Conservation (phyloP, 1,140 invertebrate genomes). For the Drosophila bipectinata region DNA sequence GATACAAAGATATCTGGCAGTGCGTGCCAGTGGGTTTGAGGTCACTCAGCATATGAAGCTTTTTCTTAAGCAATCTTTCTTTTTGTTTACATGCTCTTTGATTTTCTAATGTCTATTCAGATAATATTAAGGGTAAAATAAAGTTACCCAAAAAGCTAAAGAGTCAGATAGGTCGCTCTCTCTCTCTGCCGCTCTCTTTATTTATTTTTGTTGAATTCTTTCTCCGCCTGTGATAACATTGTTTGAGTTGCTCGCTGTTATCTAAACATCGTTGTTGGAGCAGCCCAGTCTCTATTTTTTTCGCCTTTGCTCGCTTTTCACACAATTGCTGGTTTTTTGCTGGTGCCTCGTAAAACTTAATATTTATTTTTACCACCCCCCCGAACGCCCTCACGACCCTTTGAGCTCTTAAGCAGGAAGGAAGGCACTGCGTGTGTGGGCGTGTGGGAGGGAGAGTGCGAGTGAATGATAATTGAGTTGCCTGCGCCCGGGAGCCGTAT, state of each 20-base stretch:
- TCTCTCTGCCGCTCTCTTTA: not conserved
- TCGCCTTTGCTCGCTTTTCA: no score
- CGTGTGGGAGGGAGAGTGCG: not conserved
- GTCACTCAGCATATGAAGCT: slow-evolving; percentile 44
- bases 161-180: slow-evolving; percentile 12
- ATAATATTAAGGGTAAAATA: no score
- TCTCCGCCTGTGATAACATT: slow-evolving; percentile 34
- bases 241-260: slow-evolving; percentile 39
- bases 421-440: not conserved
- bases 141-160: slow-evolving; percentile 18
- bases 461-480: slow-evolving; percentile 23
- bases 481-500: not conserved
- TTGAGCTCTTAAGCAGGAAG: not conserved
- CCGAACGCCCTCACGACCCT: not conserved
- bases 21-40: slow-evolving; percentile 37
- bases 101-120: not conserved
- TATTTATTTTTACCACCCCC: slow-evolving; percentile 15
- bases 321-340: slow-evolving; percentile 10
- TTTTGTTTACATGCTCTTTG: slow-evolving; percentile 51
- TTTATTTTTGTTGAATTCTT: not conserved
- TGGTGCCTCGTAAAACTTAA: slow-evolving; percentile 24
- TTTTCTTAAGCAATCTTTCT: slow-evolving; percentile 25
- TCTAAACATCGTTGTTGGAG: slow-evolving; percentile 27
- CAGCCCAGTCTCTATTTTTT: slow-evolving; percentile 6
- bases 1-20: slow-evolving; percentile 12